Percentiles rank a stretch among this genome's conserved stretches.
Evolutionary conservation across 2,888 invertebrate genomes (phyloP).

Genomic region (Monochamus alternatus): DNA sequence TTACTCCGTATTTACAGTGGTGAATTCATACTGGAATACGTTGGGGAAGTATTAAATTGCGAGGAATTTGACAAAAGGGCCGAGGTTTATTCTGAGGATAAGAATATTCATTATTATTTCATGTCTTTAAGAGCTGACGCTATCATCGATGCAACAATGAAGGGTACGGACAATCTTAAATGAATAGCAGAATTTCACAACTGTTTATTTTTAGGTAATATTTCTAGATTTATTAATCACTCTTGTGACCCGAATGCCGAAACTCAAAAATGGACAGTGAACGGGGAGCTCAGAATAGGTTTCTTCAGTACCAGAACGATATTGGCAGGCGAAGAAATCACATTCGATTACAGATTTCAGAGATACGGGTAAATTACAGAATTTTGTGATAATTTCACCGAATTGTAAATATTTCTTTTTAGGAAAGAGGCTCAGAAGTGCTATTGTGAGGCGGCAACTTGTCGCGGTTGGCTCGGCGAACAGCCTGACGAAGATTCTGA

Average conservation of each 20-base stretch:
- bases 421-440: conserved; percentile 97
- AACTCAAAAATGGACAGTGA: conserved; percentile 98
- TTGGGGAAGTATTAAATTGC: conserved; percentile 96
- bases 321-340: conserved; percentile 92
- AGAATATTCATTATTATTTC: conserved; percentile 96
- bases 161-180: conserved; percentile 72
- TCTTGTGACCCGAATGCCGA: conserved; percentile 99
- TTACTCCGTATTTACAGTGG: conserved; percentile 76
- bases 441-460: conserved; percentile 90
- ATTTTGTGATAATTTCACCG: background rate
- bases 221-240: conserved; percentile 98
- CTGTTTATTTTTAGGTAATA: conserved; percentile 77
- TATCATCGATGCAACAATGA: conserved; percentile 96
- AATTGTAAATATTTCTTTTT: conserved; percentile 52
- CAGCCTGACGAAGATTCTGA: conserved; percentile 84
- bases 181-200: conserved; percentile 10
- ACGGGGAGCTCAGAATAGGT: conserved; percentile 94
- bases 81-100: conserved; percentile 90
- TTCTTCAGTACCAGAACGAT: conserved; percentile 94
- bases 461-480: conserved; percentile 96
- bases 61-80: conserved; percentile 92
- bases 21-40: conserved; percentile 97
- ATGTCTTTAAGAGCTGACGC: conserved; percentile 96
- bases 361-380: conserved; percentile 85
- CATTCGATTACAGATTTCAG: conserved; percentile 99